These are phyloP conservation scores for Drosophila anomelani DNA, from an alignment of 2,888 invertebrate genomes.

Conservation along the genomic window DNA sequence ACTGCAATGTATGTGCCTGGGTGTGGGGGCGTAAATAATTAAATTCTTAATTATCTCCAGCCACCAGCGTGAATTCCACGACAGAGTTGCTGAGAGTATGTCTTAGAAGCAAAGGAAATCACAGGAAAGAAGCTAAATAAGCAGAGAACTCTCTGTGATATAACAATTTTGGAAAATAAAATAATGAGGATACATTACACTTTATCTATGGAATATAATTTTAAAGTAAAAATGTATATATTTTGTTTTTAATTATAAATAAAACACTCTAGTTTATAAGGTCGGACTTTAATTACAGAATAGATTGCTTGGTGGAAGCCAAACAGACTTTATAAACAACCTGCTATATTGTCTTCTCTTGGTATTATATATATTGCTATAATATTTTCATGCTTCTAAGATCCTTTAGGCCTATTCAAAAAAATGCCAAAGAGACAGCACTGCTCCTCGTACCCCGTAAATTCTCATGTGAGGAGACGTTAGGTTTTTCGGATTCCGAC, in stretches of 20 bases:
- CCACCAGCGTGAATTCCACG: slow-evolving; percentile 31
- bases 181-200: too few species aligned
- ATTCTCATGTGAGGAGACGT: slow-evolving; percentile 37
- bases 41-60: slow-evolving; percentile 79
- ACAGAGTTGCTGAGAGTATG: background rate
- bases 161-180: background rate
- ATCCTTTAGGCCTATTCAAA: background rate
- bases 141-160: background rate
- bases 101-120: background rate
- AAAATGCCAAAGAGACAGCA: slow-evolving; percentile 1
- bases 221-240: too few species aligned
- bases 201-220: too few species aligned
- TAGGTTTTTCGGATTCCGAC: slow-evolving; percentile 50
- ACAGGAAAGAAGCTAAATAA: background rate
- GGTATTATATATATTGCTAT: background rate
- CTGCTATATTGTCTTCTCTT: background rate
- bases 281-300: too few species aligned
- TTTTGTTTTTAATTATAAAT: too few species aligned
- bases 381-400: background rate
- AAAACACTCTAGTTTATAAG: too few species aligned
- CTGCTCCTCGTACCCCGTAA: slow-evolving; percentile 40
- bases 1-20: slow-evolving; percentile 28
- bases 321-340: background rate
- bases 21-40: slow-evolving; percentile 71
- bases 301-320: background rate